Conservation (phyloP, 2,797 vertebrate genomes). For the Strix occidentalis region DNA sequence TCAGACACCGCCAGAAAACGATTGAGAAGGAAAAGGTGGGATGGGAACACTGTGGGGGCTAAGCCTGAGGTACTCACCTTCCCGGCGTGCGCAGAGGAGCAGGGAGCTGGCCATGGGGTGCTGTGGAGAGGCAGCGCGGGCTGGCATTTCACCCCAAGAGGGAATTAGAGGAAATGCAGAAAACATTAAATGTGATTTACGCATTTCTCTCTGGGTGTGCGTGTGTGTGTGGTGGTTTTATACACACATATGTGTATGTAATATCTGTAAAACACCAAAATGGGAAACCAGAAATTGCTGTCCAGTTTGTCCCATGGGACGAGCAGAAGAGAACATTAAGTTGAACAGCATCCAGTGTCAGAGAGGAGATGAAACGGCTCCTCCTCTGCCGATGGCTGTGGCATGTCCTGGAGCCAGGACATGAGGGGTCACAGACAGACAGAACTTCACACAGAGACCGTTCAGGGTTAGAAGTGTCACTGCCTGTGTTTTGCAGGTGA, state of each 20-base stretch:
- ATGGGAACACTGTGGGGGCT: neutral
- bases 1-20: neutral
- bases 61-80: neutral
- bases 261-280: neutral
- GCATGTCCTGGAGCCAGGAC: neutral
- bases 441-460: neutral
- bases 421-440: too few relatives aligned
- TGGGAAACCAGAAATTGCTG: neutral
- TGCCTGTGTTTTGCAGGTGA: neutral
- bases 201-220: neutral
- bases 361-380: neutral
- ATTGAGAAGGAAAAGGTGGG: neutral
- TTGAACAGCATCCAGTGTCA: neutral
- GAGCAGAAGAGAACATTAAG: neutral
- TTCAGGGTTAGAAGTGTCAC: neutral
- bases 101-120: neutral
- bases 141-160: neutral
- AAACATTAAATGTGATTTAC: neutral
- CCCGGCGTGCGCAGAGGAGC: accelerated
- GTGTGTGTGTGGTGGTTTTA: accelerated
- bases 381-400: too few relatives aligned
- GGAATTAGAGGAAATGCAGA: neutral
- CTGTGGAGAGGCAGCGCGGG: neutral
- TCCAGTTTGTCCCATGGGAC: neutral
- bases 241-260: neutral